Evolutionary conservation across 2,113 vertebrate species (phyloP), one percentile per base, ranked within the genome.

Genomic region (Morone saxatilis): DNA sequence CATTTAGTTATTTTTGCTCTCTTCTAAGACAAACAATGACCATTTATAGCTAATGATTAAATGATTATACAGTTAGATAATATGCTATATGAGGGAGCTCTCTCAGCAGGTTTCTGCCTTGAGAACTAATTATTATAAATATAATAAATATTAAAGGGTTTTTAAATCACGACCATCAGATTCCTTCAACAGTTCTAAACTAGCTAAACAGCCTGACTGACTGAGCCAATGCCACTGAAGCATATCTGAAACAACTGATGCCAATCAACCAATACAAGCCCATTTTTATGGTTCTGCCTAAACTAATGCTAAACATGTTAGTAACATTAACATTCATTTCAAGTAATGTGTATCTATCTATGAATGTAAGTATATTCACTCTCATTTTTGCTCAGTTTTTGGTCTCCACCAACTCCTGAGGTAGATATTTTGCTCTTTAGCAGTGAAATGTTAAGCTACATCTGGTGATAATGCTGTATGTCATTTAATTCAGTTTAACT

Each of bases 381-480:
- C 31, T 31, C 9, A 20, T 63, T 63, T 63, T 43, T n/a, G n/a
- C 20, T 22, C 62, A 19, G 41, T 31, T 60, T 54, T 40, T 66
- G 60, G 51, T 75, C 45, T 78, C 40, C 59, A 67, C 40, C 38
- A 5, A 5, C 20, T 69, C 53, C 12, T 68, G 20, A 63, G 19
- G 62, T 36, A 82, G 5, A 78, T 12, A 22, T 54, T 22, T 74
- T 11, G 20, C 73, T 68, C 47, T 69, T 51, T 5, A 48, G 4
- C 13, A 2, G 9, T 20, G 19, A 59, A 53, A 81, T 65, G 54
- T 69, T 69, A 48, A 41, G 11, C 6, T 38, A 17, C 7, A 16
- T 71, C 36, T 41, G 36, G 31, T 43, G 38, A 17, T 71, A 43
- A 20, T 36, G 47, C 5, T 54, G 0, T 57, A 7, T 40, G 31